phyloP scores from a whole-genome alignment of 2,888 invertebrate genomes.

The Orthosia gothica region DNA sequence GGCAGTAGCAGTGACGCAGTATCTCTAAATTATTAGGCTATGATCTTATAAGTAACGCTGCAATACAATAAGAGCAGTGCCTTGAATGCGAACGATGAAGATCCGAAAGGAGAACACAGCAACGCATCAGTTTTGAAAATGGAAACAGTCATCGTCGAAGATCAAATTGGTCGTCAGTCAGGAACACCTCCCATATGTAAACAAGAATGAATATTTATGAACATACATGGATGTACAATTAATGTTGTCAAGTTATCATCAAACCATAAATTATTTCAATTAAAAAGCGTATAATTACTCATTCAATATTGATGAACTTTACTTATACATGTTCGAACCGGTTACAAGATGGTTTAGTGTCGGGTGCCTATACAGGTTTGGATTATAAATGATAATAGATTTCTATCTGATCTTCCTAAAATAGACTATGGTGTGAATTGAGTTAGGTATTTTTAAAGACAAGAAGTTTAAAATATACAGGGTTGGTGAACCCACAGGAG shows the following conservation, averaged over 20 bases:
- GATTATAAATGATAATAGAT: constrained; percentile 39
- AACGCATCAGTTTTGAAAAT: not conserved
- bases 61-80: not conserved
- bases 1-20: constrained; percentile 50
- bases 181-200: not conserved
- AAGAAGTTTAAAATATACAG: constrained; percentile 20
- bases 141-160: not conserved
- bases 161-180: not conserved
- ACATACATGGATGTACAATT: constrained; percentile 23
- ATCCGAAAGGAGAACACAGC: not conserved
- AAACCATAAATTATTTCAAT: constrained; percentile 39
- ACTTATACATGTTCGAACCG: constrained; percentile 32
- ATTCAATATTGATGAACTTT: constrained; percentile 40
- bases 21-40: constrained; percentile 50
- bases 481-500: constrained; percentile 1
- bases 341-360: constrained; percentile 5
- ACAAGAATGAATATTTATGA: not conserved
- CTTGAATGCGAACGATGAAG: not conserved
- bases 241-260: constrained; percentile 28
- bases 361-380: constrained; percentile 39
- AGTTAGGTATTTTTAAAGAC: constrained; percentile 22
- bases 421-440: constrained; percentile 35
- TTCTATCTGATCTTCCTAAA: constrained; percentile 30
- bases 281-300: constrained; percentile 38
- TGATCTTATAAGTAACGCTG: constrained; percentile 19